A percentile compares a stretch with the other conserved stretches of the same genome.
phyloP scores from a whole-genome alignment of 2,888 invertebrate genomes.

The Mythimna vitellina region DNA sequence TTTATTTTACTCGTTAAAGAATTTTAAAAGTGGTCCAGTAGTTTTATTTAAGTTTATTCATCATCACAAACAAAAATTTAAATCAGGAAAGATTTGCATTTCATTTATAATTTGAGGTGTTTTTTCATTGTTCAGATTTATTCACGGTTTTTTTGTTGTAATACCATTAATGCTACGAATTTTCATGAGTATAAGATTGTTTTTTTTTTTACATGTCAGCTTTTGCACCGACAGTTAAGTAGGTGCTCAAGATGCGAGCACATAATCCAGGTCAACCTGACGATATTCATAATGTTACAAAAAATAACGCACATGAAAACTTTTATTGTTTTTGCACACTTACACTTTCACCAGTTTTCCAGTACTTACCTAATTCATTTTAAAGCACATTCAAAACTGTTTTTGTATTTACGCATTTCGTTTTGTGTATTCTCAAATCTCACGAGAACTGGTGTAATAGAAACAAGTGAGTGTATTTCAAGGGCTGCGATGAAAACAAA shows the following conservation, averaged over 20 bases:
- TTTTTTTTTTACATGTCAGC: neutral
- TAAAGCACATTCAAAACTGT: neutral
- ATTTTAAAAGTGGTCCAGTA: neutral
- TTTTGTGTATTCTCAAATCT: conserved; percentile 11
- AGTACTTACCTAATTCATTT: neutral
- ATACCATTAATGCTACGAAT: neutral
- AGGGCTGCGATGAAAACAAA: conserved; percentile 41
- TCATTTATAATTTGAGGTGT: neutral
- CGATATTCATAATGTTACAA: neutral
- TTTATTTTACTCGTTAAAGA: neutral
- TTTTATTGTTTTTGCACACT: neutral
- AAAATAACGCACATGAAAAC: conserved; percentile 1
- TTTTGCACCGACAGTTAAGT: conserved; percentile 7
- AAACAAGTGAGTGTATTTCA: conserved; percentile 27
- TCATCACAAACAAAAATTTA: no score
- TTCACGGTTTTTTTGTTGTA: neutral
- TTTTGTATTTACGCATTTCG: conserved; percentile 11
- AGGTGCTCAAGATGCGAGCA: conserved; percentile 5
- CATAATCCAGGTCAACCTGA: conserved; percentile 12
- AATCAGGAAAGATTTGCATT: no score
- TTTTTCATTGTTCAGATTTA: neutral
- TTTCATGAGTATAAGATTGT: neutral
- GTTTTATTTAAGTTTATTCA: no score
- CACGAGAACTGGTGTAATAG: conserved; percentile 8
- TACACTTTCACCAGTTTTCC: neutral